Evolutionary conservation across 2,888 invertebrate genomes (phyloP).

Genomic region (Folsomia candida): DNA sequence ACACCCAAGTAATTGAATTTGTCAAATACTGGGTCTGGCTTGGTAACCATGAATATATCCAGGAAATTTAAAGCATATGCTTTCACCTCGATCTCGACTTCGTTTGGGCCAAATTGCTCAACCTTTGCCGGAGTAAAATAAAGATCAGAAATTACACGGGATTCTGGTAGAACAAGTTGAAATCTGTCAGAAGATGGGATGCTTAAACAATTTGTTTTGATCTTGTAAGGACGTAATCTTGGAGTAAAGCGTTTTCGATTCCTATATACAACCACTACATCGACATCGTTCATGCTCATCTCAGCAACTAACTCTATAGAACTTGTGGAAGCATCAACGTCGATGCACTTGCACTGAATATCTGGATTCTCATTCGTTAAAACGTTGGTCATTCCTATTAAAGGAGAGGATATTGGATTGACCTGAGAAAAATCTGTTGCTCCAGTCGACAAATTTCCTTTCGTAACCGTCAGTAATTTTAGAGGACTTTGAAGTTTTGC

Average conservation of each 20-base stretch:
- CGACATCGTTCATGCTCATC: neutral
- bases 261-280: neutral
- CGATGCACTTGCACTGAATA: neutral
- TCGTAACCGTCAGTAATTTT: neutral
- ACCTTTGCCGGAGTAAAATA: neutral
- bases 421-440: neutral
- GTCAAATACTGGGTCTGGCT: neutral
- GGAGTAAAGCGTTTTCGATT: neutral
- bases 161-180: neutral
- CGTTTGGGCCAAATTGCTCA: neutral
- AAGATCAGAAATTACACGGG: neutral
- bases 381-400: neutral
- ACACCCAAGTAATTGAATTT: neutral
- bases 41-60: neutral
- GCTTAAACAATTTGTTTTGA: neutral
- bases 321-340: no score
- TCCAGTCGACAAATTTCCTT: neutral
- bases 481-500: neutral
- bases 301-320: no score
- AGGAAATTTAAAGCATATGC: constrained; percentile 1
- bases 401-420: neutral
- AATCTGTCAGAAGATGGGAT: neutral
- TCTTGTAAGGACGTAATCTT: neutral
- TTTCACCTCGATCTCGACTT: neutral
- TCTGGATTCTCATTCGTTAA: neutral